phyloP scores from a whole-genome alignment of 2,113 vertebrate species.

The Charadrius vociferus region DNA sequence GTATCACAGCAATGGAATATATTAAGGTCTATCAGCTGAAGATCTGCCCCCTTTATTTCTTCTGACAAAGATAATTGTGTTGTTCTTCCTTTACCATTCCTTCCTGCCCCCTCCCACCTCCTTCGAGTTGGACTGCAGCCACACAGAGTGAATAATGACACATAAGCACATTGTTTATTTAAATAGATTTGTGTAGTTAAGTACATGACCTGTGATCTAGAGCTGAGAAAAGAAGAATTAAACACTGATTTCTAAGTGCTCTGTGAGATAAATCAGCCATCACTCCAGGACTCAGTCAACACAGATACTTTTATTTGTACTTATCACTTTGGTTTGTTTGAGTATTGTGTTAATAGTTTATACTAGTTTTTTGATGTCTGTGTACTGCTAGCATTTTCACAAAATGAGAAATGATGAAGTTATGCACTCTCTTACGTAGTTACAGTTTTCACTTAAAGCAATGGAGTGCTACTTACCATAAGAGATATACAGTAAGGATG shows the following conservation, averaged over 20 bases:
- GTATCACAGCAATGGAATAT: neutral
- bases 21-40: neutral
- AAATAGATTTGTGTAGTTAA: conserved; percentile 44
- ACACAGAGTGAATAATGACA: neutral
- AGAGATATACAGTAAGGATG: neutral
- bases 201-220: neutral
- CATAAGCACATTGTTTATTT: conserved; percentile 30
- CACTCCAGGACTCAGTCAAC: neutral
- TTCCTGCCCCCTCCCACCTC: neutral
- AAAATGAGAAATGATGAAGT: conserved; percentile 34
- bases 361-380: conserved; percentile 30
- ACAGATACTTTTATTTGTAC: conserved; percentile 35
- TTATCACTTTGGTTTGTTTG: conserved; percentile 29
- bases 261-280: conserved; percentile 33
- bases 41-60: neutral
- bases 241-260: conserved; percentile 14
- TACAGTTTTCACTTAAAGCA: neutral
- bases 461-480: neutral
- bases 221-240: conserved; percentile 32
- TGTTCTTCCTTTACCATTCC: neutral
- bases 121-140: neutral
- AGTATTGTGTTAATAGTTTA: conserved; percentile 53
- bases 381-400: neutral
- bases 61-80: neutral
- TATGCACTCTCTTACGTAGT: neutral